These are phyloP conservation scores for Pterobdella sp. DNA, from an alignment of 2,888 invertebrate species.

Conservation along the genomic window DNA sequence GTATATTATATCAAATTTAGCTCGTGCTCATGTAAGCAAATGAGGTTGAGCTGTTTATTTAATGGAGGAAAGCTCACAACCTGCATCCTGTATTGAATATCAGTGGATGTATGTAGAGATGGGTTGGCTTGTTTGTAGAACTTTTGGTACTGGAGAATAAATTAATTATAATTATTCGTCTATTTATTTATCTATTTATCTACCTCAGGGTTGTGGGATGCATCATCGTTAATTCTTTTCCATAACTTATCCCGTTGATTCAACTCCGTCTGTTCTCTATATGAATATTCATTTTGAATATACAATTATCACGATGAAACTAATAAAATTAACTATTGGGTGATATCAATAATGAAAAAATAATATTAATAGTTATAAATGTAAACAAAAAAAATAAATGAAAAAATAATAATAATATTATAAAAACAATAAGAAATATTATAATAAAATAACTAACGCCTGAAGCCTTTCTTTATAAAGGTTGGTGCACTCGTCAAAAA, in stretches of 20 bases:
- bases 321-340: background rate
- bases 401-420: background rate
- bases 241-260: conserved; percentile 79
- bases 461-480: conserved; percentile 98
- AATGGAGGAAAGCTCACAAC: too few relatives aligned
- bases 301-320: background rate
- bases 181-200: background rate
- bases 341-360: too few relatives aligned
- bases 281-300: background rate
- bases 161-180: background rate
- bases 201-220: conserved; percentile 63
- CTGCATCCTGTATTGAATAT: background rate
- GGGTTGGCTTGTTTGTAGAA: conserved; percentile 14
- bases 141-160: background rate
- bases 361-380: background rate
- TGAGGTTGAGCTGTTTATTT: too few relatives aligned
- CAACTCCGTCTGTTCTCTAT: conserved; percentile 68
- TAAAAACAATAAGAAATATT: too few relatives aligned
- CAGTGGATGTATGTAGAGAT: background rate
- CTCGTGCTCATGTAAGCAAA: too few relatives aligned
- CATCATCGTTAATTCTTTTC: conserved; percentile 74
- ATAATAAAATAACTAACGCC: too few relatives aligned
- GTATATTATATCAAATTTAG: too few relatives aligned
- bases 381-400: background rate
- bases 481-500: conserved; percentile 93